Evolutionary conservation across 1,140 invertebrate species (phyloP), one percentile per base, ranked within the genome.

Genomic region (Nephila pilipes): DNA sequence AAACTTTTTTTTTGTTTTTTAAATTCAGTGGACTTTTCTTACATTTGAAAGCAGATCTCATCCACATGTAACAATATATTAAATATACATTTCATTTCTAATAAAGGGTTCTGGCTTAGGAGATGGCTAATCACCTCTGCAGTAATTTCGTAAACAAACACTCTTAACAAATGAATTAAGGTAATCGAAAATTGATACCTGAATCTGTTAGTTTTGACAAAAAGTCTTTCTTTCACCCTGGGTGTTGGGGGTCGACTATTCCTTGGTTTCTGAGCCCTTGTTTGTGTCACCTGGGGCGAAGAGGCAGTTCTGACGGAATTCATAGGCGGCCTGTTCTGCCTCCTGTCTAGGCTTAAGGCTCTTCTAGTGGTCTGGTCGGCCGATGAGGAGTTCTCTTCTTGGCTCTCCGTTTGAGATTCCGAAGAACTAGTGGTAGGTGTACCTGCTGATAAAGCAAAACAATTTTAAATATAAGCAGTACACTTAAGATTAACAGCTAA

Each of bases 141-240:
- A n/a, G n/a, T n/a, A n/a, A n/a, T n/a, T n/a, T n/a, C n/a, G n/a
- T n/a, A n/a, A n/a, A n/a, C n/a, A n/a, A n/a, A n/a, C n/a, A n/a
- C n/a, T n/a, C n/a, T n/a, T n/a, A n/a, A n/a, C n/a, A n/a, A n/a
- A n/a, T n/a, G n/a, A n/a, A n/a, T n/a, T n/a, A 46, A 46, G 46
- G 46, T 46, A 46, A 10, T 10, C 6, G 46, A 0, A 46, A 46
- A 46, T 6, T 1, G 4, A 22, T 29, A 91, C 89, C 89, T 91
- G 65, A 57, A 81, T 46, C 36, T 91, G 65, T 46, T 57, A 1
- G 46, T 32, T 25, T 83, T 91, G 46, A 25, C 38, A 32, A 91
- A 81, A 10, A 63, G 46, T 36, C 75, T 92, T 29, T 92, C 90
- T n/a, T 57, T 85, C 18, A 92, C 90, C 75, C 90, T 92, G 1